Percentiles rank a stretch among this genome's conserved stretches.
Conservation (phyloP, 2,888 invertebrate species). For the Nephrocerus scutellatus region DNA sequence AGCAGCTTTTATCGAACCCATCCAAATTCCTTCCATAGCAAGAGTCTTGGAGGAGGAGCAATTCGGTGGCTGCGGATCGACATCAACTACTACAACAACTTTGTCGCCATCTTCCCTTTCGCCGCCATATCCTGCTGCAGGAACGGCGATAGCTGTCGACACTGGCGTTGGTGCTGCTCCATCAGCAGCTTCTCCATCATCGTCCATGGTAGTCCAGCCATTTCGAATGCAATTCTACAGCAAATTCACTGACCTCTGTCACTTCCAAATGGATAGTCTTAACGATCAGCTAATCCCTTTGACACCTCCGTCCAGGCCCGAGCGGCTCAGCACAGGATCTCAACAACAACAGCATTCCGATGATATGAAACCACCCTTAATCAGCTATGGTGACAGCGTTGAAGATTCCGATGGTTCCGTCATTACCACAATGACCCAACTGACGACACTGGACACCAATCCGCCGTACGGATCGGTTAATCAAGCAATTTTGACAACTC, state of each 20-base stretch:
- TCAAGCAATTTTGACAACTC: slow-evolving; percentile 26
- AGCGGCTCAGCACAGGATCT: too few relatives aligned
- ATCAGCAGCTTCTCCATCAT: too few relatives aligned
- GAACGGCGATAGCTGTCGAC: not conserved
- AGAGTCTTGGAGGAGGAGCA: slow-evolving; percentile 1
- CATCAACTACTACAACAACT: slow-evolving; percentile 21
- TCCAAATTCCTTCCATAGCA: too few relatives aligned
- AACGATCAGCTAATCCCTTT: slow-evolving; percentile 56
- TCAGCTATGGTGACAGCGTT: slow-evolving; percentile 20
- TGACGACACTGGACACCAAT: slow-evolving; percentile 29
- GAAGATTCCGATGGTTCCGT: slow-evolving; percentile 33
- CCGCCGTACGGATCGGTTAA: slow-evolving; percentile 10
- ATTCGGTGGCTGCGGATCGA: slow-evolving; percentile 11
- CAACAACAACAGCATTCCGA: too few relatives aligned
- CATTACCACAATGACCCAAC: slow-evolving; percentile 33
- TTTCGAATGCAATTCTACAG: slow-evolving; percentile 6
- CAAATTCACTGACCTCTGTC: too few relatives aligned
- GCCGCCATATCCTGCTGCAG: slow-evolving; percentile 13
- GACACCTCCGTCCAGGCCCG: slow-evolving; percentile 55
- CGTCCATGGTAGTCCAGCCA: not conserved
- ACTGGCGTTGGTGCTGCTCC: too few relatives aligned
- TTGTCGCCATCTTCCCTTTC: slow-evolving; percentile 20
- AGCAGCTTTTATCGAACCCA: too few relatives aligned
- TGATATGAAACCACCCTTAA: too few relatives aligned
- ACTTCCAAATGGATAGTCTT: slow-evolving; percentile 14